Conservation (phyloP, 1,140 invertebrate species). For the Phthorimaea operculella region DNA sequence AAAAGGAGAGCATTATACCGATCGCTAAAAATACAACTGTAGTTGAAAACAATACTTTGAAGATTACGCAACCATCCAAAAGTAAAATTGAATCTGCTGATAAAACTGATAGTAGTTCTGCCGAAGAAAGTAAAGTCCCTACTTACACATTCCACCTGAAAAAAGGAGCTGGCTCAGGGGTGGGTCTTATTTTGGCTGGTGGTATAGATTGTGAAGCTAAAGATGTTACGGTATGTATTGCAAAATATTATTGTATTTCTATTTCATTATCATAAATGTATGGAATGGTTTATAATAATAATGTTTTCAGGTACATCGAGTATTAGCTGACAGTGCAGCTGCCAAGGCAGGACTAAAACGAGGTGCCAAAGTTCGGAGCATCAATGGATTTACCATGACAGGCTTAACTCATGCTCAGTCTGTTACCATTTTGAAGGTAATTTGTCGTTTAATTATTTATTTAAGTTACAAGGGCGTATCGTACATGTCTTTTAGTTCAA, state of each 20-base stretch:
- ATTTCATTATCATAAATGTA: neutral
- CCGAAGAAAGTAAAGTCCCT: constrained; percentile 20
- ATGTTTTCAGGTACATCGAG: constrained; percentile 81
- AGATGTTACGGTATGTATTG: constrained; percentile 82
- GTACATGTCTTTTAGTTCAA: too few species aligned
- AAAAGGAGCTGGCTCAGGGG: constrained; percentile 74
- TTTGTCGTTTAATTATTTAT: too few species aligned
- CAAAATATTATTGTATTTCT: neutral
- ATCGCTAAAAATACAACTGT: neutral
- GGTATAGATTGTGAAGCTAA: constrained; percentile 90
- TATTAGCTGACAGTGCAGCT: constrained; percentile 84
- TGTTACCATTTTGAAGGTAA: constrained; percentile 84
- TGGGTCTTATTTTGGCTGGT: constrained; percentile 88
- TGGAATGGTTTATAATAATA: constrained; percentile 1
- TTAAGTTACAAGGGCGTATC: too few species aligned
- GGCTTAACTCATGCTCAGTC: constrained; percentile 87
- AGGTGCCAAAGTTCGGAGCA: constrained; percentile 88
- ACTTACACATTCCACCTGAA: constrained; percentile 46
- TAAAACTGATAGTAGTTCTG: constrained; percentile 20
- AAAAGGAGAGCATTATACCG: neutral
- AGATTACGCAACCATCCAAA: neutral
- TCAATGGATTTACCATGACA: constrained; percentile 86
- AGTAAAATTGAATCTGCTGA: constrained; percentile 15
- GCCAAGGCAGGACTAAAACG: constrained; percentile 88
- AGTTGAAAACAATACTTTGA: neutral